Percentiles rank a stretch among this genome's conserved stretches.
Conservation (phyloP, 1,140 invertebrate species). For the Zaprionus camerounensis region DNA sequence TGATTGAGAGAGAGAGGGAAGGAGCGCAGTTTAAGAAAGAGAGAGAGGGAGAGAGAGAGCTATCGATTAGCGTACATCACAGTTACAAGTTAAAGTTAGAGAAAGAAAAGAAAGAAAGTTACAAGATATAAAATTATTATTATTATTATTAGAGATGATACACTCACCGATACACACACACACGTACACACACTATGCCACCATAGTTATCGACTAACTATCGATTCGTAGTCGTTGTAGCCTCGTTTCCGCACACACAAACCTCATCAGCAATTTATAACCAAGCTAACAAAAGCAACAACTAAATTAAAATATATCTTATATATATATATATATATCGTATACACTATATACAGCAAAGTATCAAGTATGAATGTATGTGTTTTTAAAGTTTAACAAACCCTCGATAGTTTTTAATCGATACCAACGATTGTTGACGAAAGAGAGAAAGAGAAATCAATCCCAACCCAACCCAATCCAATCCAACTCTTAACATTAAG, state of each 20-base stretch:
- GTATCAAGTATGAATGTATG: conserved; percentile 34
- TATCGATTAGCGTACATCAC: conserved; percentile 44
- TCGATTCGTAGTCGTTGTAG: conserved; percentile 9
- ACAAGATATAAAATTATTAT: conserved; percentile 5
- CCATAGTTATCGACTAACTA: neutral
- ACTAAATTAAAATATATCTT: conserved; percentile 27
- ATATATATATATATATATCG: conserved; percentile 24
- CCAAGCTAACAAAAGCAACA: conserved; percentile 27
- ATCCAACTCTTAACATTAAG: conserved; percentile 52
- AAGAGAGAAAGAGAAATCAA: conserved; percentile 12
- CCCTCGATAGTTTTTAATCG: conserved; percentile 49
- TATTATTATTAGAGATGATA: neutral
- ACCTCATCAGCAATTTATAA: conserved; percentile 49
- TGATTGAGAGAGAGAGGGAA: neutral
- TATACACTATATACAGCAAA: conserved; percentile 1
- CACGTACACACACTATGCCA: neutral
- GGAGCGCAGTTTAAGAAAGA: neutral
- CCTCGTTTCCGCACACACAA: conserved; percentile 1
- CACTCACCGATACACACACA: neutral
- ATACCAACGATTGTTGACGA: conserved; percentile 29
- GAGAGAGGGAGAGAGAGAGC: conserved; percentile 19
- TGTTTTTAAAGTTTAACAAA: conserved; percentile 29
- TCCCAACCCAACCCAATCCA: conserved; percentile 3
- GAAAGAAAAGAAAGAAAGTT: neutral
- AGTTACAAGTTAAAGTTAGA: conserved; percentile 42